Conservation (phyloP, 2,797 vertebrate species). For the Betta splendens region DNA sequence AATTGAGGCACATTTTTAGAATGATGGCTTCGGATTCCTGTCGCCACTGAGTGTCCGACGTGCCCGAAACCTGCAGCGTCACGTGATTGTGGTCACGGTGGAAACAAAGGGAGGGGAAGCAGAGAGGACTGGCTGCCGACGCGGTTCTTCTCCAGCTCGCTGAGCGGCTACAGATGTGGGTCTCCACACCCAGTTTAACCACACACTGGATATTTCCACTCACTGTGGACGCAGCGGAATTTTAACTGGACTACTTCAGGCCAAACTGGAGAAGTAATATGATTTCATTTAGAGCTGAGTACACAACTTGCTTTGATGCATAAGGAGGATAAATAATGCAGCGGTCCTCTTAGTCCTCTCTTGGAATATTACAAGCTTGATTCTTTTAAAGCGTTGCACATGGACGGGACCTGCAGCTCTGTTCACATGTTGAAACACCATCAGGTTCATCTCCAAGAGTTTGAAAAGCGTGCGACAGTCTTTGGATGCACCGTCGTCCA, state of each 20-base stretch:
- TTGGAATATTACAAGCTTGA: slow-evolving; percentile 14
- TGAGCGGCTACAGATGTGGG: slow-evolving; percentile 54
- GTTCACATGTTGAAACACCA: slow-evolving; percentile 12
- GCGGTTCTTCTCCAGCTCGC: slow-evolving; percentile 39
- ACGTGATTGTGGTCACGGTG: neutral
- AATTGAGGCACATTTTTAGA: no score
- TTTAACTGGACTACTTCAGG: slow-evolving; percentile 30
- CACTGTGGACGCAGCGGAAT: slow-evolving; percentile 42
- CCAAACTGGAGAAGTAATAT: slow-evolving; percentile 21
- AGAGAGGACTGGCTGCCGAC: slow-evolving; percentile 37
- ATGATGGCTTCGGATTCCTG: slow-evolving; percentile 41
- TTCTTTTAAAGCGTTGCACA: slow-evolving; percentile 6
- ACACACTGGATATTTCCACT: slow-evolving; percentile 57
- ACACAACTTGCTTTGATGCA: slow-evolving; percentile 14
- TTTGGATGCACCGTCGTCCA: no score
- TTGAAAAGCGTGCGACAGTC: no score
- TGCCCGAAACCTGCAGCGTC: slow-evolving; percentile 19
- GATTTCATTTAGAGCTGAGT: slow-evolving; percentile 18
- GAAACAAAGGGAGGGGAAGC: slow-evolving; percentile 50
- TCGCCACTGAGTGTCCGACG: slow-evolving; percentile 39
- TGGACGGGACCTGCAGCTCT: slow-evolving; percentile 22
- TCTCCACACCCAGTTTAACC: slow-evolving; percentile 55
- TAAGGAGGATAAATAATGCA: slow-evolving; percentile 32
- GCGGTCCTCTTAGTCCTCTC: slow-evolving; percentile 9
- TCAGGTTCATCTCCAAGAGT: no score